Evolutionary conservation across 2,888 invertebrate genomes (phyloP).

Genomic region (Gryllus longicercus): DNA sequence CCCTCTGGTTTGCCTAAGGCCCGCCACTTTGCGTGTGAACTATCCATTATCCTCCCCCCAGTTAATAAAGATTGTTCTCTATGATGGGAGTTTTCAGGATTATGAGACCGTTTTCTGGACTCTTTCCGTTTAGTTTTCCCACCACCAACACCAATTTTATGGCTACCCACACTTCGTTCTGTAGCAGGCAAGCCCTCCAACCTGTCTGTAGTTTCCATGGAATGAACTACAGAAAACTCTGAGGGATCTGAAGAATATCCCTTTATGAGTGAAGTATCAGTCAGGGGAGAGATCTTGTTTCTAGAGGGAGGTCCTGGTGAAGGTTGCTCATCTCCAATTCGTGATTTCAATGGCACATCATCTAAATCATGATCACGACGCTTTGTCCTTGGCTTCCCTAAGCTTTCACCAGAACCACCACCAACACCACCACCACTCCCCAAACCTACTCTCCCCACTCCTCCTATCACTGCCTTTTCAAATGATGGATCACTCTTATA

Average conservation of each 20-base stretch:
- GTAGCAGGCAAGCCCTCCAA: background rate
- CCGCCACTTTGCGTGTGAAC: slow-evolving; percentile 47
- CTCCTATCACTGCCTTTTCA: slow-evolving; percentile 19
- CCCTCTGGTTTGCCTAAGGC: background rate
- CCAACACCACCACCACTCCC: background rate
- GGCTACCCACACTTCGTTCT: background rate
- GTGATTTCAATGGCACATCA: slow-evolving; percentile 39
- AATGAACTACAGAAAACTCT: background rate
- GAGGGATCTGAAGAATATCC: slow-evolving; percentile 11
- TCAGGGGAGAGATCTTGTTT: slow-evolving; percentile 12
- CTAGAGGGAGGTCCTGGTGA: background rate
- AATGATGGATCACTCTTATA: slow-evolving; percentile 27
- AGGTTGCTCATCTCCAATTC: slow-evolving; percentile 41
- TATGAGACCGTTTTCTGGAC: slow-evolving; percentile 57
- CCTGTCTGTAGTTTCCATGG: slow-evolving; percentile 4
- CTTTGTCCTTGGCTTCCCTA: slow-evolving; percentile 32
- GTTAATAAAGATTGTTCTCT: slow-evolving; percentile 50
- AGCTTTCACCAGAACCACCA: slow-evolving; percentile 23
- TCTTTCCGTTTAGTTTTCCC: slow-evolving; percentile 54
- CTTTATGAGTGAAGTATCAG: background rate
- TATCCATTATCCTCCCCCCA: slow-evolving; percentile 51
- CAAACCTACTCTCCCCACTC: slow-evolving; percentile 29
- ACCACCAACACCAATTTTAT: slow-evolving; percentile 27
- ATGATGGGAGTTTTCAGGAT: slow-evolving; percentile 52
- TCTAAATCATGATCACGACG: slow-evolving; percentile 36